Conservation (phyloP, 2,888 invertebrate genomes). For the Tetragonula carbonaria region DNA sequence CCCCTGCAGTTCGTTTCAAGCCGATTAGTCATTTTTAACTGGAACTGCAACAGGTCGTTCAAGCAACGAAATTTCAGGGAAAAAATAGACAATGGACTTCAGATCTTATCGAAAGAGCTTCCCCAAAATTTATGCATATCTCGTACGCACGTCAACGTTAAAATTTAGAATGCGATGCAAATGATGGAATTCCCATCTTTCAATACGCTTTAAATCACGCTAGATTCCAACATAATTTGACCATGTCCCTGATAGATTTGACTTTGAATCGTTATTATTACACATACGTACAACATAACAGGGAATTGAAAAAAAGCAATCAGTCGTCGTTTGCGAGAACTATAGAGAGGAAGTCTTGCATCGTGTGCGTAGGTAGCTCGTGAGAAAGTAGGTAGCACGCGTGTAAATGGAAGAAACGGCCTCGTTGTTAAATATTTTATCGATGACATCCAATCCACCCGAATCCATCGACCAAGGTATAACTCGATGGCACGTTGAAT, state of each 20-base stretch:
- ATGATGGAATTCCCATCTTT: neutral
- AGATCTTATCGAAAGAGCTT: conserved; percentile 55
- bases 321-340: conserved; percentile 1
- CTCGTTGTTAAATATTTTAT: conserved; percentile 20
- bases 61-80: conserved; percentile 48
- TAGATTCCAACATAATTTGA: too few relatives aligned
- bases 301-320: neutral
- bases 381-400: conserved; percentile 25
- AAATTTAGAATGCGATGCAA: neutral
- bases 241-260: too few relatives aligned
- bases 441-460: conserved; percentile 17
- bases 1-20: conserved; percentile 7
- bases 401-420: conserved; percentile 8
- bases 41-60: conserved; percentile 18
- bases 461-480: neutral
- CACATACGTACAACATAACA: neutral
- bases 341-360: conserved; percentile 10
- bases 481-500: conserved; percentile 13
- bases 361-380: conserved; percentile 26
- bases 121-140: conserved; percentile 33
- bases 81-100: conserved; percentile 28
- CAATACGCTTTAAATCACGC: too few relatives aligned
- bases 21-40: conserved; percentile 39
- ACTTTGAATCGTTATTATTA: too few relatives aligned
- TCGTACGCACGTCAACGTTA: neutral